Evolutionary conservation across 2,888 invertebrate genomes (phyloP).

Genomic region (Meiosimyza platycephala): DNA sequence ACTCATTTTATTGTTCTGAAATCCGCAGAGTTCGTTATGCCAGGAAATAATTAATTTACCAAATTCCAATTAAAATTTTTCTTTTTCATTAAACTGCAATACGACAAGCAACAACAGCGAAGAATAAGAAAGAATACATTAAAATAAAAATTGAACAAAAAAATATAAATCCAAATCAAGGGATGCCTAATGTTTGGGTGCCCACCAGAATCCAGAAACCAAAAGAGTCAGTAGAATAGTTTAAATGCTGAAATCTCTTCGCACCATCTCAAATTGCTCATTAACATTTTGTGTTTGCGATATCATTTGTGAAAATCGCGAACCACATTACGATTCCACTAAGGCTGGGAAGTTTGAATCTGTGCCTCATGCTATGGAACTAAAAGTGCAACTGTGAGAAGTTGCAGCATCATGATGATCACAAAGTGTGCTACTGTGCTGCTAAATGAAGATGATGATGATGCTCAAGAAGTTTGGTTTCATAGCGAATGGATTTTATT

Average conservation of each 20-base stretch:
- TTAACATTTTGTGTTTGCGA: conserved; percentile 68
- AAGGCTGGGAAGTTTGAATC: neutral
- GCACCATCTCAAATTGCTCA: conserved; percentile 69
- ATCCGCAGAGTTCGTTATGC: conserved; percentile 8
- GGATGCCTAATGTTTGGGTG: neutral
- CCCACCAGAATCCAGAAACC: neutral
- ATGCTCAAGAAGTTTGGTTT: conserved; percentile 16
- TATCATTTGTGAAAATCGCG: conserved; percentile 68
- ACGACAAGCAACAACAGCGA: neutral
- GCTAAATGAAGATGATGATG: conserved; percentile 1
- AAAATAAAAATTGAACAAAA: conserved; percentile 22
- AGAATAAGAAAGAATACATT: conserved; percentile 33
- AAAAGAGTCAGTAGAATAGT: conserved; percentile 19
- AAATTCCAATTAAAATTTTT: conserved; percentile 44
- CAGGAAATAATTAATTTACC: conserved; percentile 44
- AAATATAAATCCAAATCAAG: neutral
- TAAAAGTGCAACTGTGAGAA: neutral
- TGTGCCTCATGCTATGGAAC: neutral
- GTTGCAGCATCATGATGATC: neutral
- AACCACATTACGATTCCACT: conserved; percentile 20
- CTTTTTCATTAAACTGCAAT: conserved; percentile 34
- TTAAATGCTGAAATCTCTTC: conserved; percentile 64
- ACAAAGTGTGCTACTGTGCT: conserved; percentile 6
- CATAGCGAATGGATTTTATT: conserved; percentile 12
- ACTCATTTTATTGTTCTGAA: neutral